These are phyloP conservation scores for Malurus splendens DNA, from an alignment of 2,797 vertebrate species.

Conservation along the genomic window DNA sequence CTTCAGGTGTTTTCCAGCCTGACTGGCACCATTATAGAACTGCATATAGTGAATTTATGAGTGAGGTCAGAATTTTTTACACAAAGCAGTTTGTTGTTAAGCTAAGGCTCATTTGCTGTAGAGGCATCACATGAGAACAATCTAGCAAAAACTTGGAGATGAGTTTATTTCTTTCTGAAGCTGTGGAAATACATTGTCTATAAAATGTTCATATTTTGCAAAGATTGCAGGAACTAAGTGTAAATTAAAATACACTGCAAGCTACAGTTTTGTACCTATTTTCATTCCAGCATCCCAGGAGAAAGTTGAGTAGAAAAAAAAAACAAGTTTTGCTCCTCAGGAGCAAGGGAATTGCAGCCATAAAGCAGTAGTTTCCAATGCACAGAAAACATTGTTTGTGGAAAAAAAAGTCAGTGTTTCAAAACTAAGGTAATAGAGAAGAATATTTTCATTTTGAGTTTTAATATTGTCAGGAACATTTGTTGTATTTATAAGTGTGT, in stretches of 20 bases:
- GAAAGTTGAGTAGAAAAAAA: not conserved
- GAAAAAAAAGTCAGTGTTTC: not conserved
- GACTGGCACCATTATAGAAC: not conserved
- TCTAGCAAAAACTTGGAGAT: not conserved
- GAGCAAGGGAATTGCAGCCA: not conserved
- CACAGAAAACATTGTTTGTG: not conserved
- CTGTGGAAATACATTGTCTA: not conserved
- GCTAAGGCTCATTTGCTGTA: not conserved
- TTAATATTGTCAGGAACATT: not conserved
- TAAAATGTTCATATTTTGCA: not conserved
- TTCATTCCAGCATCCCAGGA: not conserved
- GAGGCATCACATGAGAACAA: not conserved
- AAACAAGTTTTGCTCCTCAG: not conserved
- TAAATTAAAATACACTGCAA: not conserved
- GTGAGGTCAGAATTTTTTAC: not conserved
- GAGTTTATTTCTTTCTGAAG: not conserved
- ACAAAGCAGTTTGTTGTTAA: not conserved
- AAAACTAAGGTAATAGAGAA: not conserved
- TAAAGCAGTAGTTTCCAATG: not conserved
- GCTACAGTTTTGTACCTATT: not conserved
- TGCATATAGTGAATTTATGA: not conserved
- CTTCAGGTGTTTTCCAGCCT: not conserved
- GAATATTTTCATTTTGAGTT: not conserved
- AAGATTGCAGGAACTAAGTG: not conserved
- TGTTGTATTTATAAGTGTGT: not conserved